These are phyloP conservation scores for Micromys minutus DNA, from an alignment of 2,113 vertebrate genomes.

Conservation along the genomic window DNA sequence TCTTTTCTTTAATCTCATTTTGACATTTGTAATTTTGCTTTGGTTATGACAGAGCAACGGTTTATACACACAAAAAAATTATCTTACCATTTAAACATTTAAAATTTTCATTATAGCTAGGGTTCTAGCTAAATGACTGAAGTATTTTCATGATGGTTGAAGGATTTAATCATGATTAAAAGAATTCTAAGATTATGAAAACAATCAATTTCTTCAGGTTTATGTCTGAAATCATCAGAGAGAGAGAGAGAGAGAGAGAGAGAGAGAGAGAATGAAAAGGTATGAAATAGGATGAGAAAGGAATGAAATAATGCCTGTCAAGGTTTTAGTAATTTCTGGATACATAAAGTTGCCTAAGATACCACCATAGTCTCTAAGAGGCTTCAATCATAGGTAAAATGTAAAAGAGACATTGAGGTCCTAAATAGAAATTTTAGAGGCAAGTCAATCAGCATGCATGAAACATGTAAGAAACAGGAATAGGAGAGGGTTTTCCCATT, in stretches of 20 bases:
- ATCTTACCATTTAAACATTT: slow-evolving; percentile 30
- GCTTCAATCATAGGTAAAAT: neutral
- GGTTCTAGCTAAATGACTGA: neutral
- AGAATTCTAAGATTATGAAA: neutral
- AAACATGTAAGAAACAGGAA: neutral
- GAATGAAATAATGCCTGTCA: neutral
- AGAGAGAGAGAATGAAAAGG: neutral
- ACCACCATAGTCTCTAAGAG: neutral
- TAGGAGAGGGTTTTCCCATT: neutral
- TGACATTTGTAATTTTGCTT: slow-evolving; percentile 35
- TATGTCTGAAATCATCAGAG: neutral
- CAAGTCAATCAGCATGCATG: neutral
- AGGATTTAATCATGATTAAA: slow-evolving; percentile 19
- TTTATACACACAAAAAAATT: neutral
- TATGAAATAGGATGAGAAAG: neutral
- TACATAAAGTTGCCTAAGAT: neutral
- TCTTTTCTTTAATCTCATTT: slow-evolving; percentile 32
- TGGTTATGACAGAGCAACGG: neutral
- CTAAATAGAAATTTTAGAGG: slow-evolving; percentile 2
- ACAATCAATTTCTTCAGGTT: neutral
- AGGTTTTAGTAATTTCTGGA: neutral
- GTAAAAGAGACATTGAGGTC: neutral
- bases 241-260: neutral
- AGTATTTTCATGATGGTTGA: neutral
- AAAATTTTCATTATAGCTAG: neutral